Evolutionary conservation across 2,113 vertebrate genomes (phyloP).

Genomic region (Anseranas semipalmata): DNA sequence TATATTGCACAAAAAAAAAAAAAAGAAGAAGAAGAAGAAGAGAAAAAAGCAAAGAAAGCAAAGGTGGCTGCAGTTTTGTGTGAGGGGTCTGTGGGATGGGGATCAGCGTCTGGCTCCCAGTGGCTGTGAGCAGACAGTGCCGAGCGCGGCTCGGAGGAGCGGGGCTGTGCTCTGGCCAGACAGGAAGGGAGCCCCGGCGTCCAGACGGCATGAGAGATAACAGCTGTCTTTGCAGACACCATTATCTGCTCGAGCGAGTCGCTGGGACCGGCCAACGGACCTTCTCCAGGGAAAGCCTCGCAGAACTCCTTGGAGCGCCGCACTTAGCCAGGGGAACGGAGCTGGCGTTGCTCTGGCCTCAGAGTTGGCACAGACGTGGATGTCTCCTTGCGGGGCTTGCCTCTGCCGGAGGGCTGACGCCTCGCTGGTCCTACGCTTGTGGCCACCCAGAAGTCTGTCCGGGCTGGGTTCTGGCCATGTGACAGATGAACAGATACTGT

Average conservation of each 20-base stretch:
- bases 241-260: neutral
- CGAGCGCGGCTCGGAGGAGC: fast-evolving
- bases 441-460: neutral
- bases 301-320: fast-evolving
- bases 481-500: neutral
- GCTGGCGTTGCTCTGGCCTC: neutral
- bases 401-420: neutral
- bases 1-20: neutral
- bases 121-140: neutral
- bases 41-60: neutral
- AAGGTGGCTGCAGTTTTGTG: neutral
- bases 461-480: neutral
- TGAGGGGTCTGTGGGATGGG: neutral
- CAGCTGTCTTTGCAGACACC: constrained; percentile 8
- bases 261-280: neutral
- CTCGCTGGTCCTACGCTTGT: neutral
- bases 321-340: fast-evolving
- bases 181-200: neutral
- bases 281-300: neutral
- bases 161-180: neutral
- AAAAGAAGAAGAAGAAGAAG: neutral
- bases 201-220: constrained; percentile 32
- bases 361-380: neutral
- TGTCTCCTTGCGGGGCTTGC: neutral
- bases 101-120: neutral